Conservation (phyloP, 2,888 invertebrate species). For the Pomacea canaliculata region DNA sequence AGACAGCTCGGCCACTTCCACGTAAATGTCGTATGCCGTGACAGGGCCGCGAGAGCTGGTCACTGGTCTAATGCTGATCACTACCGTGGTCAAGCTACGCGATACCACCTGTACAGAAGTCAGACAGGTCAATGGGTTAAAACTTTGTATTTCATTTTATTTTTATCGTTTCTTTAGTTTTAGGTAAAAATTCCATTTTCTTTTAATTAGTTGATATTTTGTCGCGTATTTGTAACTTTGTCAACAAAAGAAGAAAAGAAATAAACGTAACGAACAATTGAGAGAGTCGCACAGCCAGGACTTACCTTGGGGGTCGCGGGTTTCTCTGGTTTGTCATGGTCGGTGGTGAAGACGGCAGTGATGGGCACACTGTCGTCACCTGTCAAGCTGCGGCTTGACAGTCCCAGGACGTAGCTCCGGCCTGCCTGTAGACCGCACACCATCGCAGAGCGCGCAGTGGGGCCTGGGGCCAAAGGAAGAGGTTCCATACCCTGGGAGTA, state of each 20-base stretch:
- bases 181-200: neutral
- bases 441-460: neutral
- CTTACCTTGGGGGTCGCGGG: neutral
- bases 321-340: neutral
- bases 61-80: neutral
- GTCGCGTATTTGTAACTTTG: too few species aligned
- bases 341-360: constrained; percentile 1
- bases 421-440: constrained; percentile 13
- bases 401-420: constrained; percentile 1
- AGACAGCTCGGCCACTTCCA: neutral
- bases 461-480: neutral
- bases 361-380: constrained; percentile 1
- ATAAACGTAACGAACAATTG: neutral
- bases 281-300: too few species aligned
- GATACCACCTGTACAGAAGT: neutral
- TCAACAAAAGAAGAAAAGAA: neutral
- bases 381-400: neutral
- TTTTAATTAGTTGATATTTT: too few species aligned
- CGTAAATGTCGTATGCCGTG: constrained; percentile 14
- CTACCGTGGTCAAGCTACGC: neutral
- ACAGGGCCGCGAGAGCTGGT: neutral
- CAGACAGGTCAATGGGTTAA: neutral
- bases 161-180: neutral
- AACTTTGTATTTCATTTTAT: neutral
- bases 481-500: neutral